These are phyloP conservation scores for Operophtera brumata DNA, from an alignment of 2,888 invertebrate species.

Conservation along the genomic window DNA sequence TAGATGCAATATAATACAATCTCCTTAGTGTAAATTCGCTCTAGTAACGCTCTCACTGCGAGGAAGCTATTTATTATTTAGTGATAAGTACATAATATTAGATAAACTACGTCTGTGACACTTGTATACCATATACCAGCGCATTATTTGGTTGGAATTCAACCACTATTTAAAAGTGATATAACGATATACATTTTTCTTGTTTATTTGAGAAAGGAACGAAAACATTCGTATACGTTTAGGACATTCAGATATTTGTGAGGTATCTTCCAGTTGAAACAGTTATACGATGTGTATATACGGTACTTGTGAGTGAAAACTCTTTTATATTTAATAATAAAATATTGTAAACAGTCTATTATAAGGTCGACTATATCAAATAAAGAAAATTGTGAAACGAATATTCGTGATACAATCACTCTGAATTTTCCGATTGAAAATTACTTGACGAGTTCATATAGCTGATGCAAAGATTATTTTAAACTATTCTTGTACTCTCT, in stretches of 20 bases:
- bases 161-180: conserved; percentile 69
- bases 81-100: conserved; percentile 73
- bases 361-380: conserved; percentile 70
- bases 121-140: conserved; percentile 77
- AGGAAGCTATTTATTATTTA: conserved; percentile 79
- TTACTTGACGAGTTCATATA: conserved; percentile 7
- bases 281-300: conserved; percentile 79
- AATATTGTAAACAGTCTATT: conserved; percentile 74
- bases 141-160: conserved; percentile 65
- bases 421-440: conserved; percentile 7
- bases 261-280: conserved; percentile 74
- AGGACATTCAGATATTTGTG: conserved; percentile 65
- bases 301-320: conserved; percentile 71
- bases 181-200: conserved; percentile 65
- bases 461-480: conserved; percentile 34
- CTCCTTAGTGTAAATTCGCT: conserved; percentile 76
- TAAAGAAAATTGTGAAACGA: conserved; percentile 39
- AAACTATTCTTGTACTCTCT: conserved; percentile 33
- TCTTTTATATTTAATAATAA: conserved; percentile 77
- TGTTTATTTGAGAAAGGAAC: conserved; percentile 72
- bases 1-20: conserved; percentile 72
- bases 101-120: conserved; percentile 72
- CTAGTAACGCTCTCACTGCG: conserved; percentile 69
- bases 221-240: conserved; percentile 89
- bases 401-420: conserved; percentile 40